These are phyloP conservation scores for Oeneis ivallda DNA, from an alignment of 2,888 invertebrate genomes.

Conservation along the genomic window DNA sequence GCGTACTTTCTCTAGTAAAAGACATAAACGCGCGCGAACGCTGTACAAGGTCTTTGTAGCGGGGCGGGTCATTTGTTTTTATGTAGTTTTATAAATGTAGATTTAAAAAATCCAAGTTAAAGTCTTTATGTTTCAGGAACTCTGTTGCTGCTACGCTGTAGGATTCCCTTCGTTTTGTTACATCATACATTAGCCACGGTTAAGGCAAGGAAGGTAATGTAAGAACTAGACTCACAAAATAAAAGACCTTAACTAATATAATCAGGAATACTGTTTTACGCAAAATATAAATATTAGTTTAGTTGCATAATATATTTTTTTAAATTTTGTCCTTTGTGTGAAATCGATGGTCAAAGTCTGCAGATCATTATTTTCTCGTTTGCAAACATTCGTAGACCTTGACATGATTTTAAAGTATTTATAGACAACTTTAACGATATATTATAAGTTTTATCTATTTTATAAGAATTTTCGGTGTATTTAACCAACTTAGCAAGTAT, in stretches of 20 bases:
- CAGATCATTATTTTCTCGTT: slow-evolving; percentile 3
- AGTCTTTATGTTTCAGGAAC: too few relatives aligned
- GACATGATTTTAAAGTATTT: too few relatives aligned
- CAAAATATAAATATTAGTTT: neutral
- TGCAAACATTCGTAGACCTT: neutral
- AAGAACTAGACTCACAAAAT: too few relatives aligned
- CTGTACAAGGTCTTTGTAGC: neutral
- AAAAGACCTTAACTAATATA: neutral
- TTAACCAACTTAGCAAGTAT: too few relatives aligned
- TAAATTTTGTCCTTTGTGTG: neutral
- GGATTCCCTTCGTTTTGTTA: too few relatives aligned
- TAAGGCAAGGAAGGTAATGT: too few relatives aligned
- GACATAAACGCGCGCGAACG: slow-evolving; percentile 41
- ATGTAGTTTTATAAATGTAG: neutral
- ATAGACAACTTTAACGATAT: too few relatives aligned
- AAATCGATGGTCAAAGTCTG: slow-evolving; percentile 1
- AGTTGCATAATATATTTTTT: too few relatives aligned
- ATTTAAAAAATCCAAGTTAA: neutral
- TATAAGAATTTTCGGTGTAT: too few relatives aligned
- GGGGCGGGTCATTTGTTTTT: neutral
- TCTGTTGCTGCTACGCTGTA: too few relatives aligned
- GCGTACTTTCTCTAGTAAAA: slow-evolving; percentile 33
- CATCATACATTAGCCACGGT: too few relatives aligned
- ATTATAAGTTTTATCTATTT: too few relatives aligned
- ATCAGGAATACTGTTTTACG: neutral